Conservation (phyloP, 2,888 invertebrate species). For the Hipparchia semele region DNA sequence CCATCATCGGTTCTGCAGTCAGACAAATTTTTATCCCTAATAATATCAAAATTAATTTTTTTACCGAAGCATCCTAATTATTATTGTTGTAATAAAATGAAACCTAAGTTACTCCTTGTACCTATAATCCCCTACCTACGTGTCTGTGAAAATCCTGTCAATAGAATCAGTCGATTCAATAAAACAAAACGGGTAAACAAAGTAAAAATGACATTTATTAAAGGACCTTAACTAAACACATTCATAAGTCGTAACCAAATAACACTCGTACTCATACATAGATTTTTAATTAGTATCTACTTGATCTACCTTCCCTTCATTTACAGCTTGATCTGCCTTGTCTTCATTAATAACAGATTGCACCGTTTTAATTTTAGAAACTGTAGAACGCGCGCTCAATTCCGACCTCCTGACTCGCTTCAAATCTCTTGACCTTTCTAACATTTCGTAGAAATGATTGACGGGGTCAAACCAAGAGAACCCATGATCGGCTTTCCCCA, state of each 20-base stretch:
- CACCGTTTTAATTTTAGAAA: slow-evolving; percentile 24
- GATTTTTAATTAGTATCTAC: background rate
- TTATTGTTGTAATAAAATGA: too few species aligned
- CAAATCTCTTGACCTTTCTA: slow-evolving; percentile 53
- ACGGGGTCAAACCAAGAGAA: slow-evolving; percentile 68
- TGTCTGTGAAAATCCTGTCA: too few species aligned
- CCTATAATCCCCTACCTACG: too few species aligned
- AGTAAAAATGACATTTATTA: background rate
- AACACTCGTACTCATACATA: background rate
- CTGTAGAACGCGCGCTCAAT: slow-evolving; percentile 7
- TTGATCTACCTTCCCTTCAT: slow-evolving; percentile 2
- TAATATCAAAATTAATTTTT: too few species aligned
- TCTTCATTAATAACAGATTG: slow-evolving; percentile 17
- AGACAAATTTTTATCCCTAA: too few species aligned
- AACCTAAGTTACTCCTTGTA: too few species aligned
- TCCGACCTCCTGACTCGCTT: slow-evolving; percentile 25
- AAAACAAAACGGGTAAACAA: background rate
- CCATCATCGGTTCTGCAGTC: too few species aligned
- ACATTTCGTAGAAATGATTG: slow-evolving; percentile 69
- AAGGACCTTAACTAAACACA: too few species aligned
- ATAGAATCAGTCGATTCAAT: too few species aligned
- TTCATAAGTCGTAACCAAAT: background rate
- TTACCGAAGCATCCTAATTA: too few species aligned
- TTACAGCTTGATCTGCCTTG: background rate
- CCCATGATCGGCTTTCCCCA: slow-evolving; percentile 69